Conservation (phyloP, 2,113 vertebrate genomes). For the Syrmaticus mikado region DNA sequence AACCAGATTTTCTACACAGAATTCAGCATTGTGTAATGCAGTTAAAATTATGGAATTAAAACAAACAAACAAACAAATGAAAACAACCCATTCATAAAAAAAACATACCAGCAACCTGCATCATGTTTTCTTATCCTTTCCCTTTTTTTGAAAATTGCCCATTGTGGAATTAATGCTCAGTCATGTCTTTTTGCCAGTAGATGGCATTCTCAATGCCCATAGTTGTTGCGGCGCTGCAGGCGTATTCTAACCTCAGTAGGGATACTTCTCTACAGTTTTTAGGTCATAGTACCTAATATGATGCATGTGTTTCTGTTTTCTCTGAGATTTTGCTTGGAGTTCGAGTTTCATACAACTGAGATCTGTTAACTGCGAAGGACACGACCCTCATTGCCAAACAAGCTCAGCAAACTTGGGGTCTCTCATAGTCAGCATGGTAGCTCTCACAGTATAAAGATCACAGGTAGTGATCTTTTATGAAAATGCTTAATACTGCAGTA, state of each 20-base stretch:
- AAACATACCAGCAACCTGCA: background rate
- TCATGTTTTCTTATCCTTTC: background rate
- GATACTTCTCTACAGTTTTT: background rate
- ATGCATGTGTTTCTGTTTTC: background rate
- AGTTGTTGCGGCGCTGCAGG: background rate
- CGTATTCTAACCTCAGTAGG: background rate
- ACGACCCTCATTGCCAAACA: background rate
- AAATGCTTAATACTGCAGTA: background rate
- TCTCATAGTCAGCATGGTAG: background rate
- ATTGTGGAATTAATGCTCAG: background rate
- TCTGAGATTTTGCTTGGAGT: background rate
- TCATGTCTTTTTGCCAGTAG: conserved; percentile 45
- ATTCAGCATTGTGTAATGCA: background rate
- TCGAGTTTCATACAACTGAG: background rate
- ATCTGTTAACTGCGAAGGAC: background rate
- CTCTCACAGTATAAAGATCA: background rate
- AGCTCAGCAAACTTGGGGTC: background rate
- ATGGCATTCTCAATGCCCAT: conserved; percentile 53
- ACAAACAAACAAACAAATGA: background rate
- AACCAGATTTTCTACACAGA: background rate
- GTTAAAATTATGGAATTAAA: background rate
- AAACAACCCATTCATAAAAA: background rate
- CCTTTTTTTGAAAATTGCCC: background rate
- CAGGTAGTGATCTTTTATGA: background rate
- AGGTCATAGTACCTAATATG: background rate